Evolutionary conservation across 2,888 invertebrate species (phyloP), one percentile per base, ranked within the genome.

Genomic region (Homarus gammarus): DNA sequence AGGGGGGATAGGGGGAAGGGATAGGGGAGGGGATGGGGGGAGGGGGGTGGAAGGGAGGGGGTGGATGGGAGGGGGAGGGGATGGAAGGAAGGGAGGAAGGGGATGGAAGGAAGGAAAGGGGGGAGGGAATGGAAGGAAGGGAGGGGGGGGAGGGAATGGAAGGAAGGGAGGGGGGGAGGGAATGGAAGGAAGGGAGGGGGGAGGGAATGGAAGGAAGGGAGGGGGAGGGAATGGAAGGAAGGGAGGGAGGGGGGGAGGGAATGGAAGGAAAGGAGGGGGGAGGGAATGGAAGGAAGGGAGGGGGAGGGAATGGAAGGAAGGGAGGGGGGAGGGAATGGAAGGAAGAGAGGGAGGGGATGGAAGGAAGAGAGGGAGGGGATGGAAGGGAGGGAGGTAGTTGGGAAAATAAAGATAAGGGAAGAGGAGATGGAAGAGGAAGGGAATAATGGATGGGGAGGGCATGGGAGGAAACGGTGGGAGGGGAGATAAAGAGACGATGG

Each of bases 311-410:
- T 40, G n/a, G 51, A 82, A 10, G 64, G 68, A 31, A 68, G 49
- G 49, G 82, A 40, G 27, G 40, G 27, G 22, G 70, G n/a, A 36
- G 68, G 36, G 22, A 36, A 22, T 15, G 31, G 68, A n/a, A 38
- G 22, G 68, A 68, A 68, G 68, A n/a, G 82, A 49, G 10, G 31
- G 33, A n/a, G 49, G 68, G n/a, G 72, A 44, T 40, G n/a, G 68
- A 40, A 68, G 27, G 49, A 49, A 70, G 33, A 49, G 22, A 40
- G 70, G 31, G 83, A 27, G 33, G 49, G 40, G 44, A 31, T 27
- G 31, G 44, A 1, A 72, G n/a, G 38, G 68, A 36, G 75, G 36
- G 75, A 64, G 61, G 36, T 64, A 31, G 38, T 33, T n/a, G 49
- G 31, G 33, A 38, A 61, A 38, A 33, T 15, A 22, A 38, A 33